Conservation (phyloP, 2,888 invertebrate species). For the Acronicta aceris region DNA sequence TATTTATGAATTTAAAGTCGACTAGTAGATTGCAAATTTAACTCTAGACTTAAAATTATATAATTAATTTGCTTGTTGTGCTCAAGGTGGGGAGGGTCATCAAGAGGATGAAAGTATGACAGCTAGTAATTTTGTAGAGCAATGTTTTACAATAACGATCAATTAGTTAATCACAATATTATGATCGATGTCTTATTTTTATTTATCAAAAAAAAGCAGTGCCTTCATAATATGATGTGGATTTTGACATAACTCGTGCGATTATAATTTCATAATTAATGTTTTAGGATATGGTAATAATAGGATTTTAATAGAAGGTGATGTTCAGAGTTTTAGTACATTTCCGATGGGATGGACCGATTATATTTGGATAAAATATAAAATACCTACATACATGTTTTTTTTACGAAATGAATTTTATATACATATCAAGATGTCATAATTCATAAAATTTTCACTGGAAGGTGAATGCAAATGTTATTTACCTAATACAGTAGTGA, state of each 20-base stretch:
- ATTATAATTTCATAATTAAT: conserved; percentile 59
- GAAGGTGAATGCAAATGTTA: no score
- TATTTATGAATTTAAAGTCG: no score
- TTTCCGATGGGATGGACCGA: conserved; percentile 17
- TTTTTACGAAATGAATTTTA: conserved; percentile 21
- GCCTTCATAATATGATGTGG: conserved; percentile 78
- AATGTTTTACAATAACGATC: conserved; percentile 41
- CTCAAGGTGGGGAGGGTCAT: conserved; percentile 6
- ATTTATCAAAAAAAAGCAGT: conserved; percentile 75
- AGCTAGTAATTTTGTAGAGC: conserved; percentile 42
- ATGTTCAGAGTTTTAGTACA: conserved; percentile 33
- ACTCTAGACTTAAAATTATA: neutral
- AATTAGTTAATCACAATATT: conserved; percentile 63
- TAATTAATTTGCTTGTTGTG: conserved; percentile 23
- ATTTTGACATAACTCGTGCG: conserved; percentile 65
- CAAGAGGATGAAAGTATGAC: conserved; percentile 17
- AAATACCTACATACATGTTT: conserved; percentile 3
- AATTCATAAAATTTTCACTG: neutral
- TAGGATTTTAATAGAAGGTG: conserved; percentile 49
- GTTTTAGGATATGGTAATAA: conserved; percentile 54
- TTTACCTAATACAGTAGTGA: neutral
- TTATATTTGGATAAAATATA: conserved; percentile 30
- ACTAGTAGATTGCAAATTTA: no score
- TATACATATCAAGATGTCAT: conserved; percentile 49
- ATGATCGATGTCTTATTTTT: conserved; percentile 55